Evolutionary conservation across 2,888 invertebrate genomes (phyloP), one percentile per base, ranked within the genome.

Genomic region (Drosophila phalerata): DNA sequence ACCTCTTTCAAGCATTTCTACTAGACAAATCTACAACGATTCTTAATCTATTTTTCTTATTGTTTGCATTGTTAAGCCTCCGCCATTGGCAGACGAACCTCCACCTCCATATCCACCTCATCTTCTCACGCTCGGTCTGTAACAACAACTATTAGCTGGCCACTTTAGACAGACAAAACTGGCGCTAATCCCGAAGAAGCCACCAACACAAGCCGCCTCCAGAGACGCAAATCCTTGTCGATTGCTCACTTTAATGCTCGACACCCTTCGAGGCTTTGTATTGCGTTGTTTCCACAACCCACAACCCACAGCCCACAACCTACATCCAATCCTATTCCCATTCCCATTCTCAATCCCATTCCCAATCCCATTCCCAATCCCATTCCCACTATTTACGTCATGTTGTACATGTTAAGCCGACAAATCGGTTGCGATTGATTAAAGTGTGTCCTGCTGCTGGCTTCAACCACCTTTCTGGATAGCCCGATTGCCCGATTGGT

Each of bases 371-470:
- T 34, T 61, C 22, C 32, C 32, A 37, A 32, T 40, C 32, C 28
- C 25, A 9, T 49, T 47, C 56, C 34, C 49, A 38, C 77, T 89
- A 83, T 86, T 86, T 88, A 86, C 79, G 89, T 86, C 82, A 81
- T 85, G 88, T 86, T 79, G 89, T 88, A 90, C 88, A 91, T 89
- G 91, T 85, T 91, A 91, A 91, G 91, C 91, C 91, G 91, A 91
- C 91, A 91, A 91, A 91, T 91, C 91, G 91, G 90, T 88, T 89
- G 89, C 90, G 90, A 91, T 91, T 91, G 91, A 91, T 91, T 91
- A 91, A 90, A 91, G 91, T 88, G 88, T 80, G 88, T 78, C 76
- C 45, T 49, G 49, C 34, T 51, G 37, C 38, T 45, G 53, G 70
- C 72, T 79, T 57, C 61, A 64, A 55, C 61, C 53, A 62, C 49